A percentile compares a stretch with the other conserved stretches of the same genome.
phyloP scores from a whole-genome alignment of 2,113 vertebrate genomes.

The Gobio gobio region DNA sequence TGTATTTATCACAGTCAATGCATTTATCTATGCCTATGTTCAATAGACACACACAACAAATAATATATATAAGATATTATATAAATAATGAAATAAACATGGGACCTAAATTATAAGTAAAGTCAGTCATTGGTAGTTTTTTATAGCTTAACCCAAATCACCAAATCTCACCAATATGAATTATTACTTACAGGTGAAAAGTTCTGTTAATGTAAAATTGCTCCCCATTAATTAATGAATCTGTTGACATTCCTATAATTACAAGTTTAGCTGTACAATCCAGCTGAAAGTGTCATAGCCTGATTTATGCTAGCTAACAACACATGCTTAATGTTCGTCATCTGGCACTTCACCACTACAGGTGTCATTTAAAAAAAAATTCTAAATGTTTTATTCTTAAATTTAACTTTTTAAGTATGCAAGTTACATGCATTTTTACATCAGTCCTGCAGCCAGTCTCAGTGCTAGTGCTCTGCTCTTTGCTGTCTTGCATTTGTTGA shows the following conservation, averaged over 20 bases:
- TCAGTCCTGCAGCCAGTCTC: constrained; percentile 60
- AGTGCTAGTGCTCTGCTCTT: constrained; percentile 56
- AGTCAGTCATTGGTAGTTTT: not conserved
- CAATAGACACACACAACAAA: no score
- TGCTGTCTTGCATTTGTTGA: constrained; percentile 78
- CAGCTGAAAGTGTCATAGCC: not conserved
- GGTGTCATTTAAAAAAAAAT: not conserved
- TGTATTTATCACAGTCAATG: no score
- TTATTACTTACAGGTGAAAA: not conserved
- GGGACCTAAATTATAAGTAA: not conserved
- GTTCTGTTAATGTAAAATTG: not conserved
- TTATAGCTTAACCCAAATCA: not conserved
- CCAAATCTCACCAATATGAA: not conserved
- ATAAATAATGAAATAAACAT: not conserved
- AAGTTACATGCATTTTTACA: constrained; percentile 34
- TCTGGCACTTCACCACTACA: not conserved
- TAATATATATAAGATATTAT: no score
- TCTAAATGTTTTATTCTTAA: not conserved
- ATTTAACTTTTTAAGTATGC: not conserved
- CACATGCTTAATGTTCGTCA: not conserved
- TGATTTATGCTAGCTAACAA: not conserved
- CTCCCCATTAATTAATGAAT: not conserved
- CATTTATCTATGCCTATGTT: no score
- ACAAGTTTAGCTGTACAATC: not conserved
- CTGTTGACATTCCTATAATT: not conserved